Conservation (phyloP, 2,797 vertebrate species). For the Pseudochirops corinnae region DNA sequence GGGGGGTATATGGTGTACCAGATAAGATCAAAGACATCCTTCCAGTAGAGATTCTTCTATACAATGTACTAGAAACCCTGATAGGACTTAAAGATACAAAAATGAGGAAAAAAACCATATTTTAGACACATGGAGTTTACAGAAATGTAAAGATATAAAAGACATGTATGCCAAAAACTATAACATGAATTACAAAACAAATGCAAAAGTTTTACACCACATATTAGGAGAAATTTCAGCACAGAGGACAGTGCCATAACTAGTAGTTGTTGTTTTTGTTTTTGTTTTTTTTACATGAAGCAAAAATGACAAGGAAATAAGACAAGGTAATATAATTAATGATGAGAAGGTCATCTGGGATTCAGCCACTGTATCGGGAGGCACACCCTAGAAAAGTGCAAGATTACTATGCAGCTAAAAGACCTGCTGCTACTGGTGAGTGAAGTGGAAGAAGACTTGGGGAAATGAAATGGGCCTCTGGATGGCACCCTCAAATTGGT, state of each 20-base stretch:
- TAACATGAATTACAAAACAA: neutral
- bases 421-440: neutral
- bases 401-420: neutral
- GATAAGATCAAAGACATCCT: neutral
- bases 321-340: neutral
- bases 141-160: neutral
- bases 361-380: neutral
- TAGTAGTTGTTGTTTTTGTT: neutral
- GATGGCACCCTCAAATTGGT: neutral
- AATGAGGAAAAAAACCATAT: neutral
- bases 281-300: neutral
- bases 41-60: neutral
- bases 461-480: neutral
- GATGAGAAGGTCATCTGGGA: neutral
- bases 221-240: neutral
- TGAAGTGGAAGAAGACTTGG: neutral
- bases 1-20: neutral
- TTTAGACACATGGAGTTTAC: neutral
- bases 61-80: neutral
- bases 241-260: neutral
- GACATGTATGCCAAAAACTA: neutral
- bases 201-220: neutral
- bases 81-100: neutral
- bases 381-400: too few relatives aligned
- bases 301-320: neutral